Percentiles rank a stretch among this genome's conserved stretches.
Conservation (phyloP, 2,113 vertebrate genomes). For the Hemiscyllium ocellatum region DNA sequence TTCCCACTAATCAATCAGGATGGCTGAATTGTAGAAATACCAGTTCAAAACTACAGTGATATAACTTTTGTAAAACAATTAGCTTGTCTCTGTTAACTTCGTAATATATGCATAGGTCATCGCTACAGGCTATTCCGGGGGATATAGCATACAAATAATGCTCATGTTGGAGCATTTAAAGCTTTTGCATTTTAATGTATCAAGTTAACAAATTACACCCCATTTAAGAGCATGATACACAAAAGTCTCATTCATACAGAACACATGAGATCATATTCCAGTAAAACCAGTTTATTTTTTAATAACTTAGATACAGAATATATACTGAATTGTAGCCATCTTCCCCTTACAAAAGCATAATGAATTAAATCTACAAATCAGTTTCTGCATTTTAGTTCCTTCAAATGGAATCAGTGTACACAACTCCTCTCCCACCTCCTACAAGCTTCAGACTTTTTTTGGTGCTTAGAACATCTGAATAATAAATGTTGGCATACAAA, state of each 20-base stretch:
- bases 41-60: background rate
- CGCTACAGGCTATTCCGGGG: background rate
- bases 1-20: background rate
- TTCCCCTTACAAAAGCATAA: background rate
- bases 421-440: background rate
- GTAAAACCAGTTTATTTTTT: constrained; percentile 30
- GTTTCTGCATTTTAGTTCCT: background rate
- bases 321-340: background rate
- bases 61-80: background rate
- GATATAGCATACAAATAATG: background rate
- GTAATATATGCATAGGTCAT: background rate
- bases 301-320: background rate
- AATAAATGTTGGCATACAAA: background rate
- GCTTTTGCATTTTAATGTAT: background rate
- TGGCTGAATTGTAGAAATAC: background rate
- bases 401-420: background rate
- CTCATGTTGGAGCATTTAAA: background rate
- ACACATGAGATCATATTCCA: background rate
- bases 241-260: background rate
- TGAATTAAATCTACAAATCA: constrained; percentile 10
- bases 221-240: background rate
- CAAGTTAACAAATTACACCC: background rate
- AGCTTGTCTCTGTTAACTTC: background rate
- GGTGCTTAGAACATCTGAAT: background rate
- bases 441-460: background rate